These are phyloP conservation scores for Melanerpes aurifrons DNA, from an alignment of 2,113 vertebrate genomes.

Conservation along the genomic window DNA sequence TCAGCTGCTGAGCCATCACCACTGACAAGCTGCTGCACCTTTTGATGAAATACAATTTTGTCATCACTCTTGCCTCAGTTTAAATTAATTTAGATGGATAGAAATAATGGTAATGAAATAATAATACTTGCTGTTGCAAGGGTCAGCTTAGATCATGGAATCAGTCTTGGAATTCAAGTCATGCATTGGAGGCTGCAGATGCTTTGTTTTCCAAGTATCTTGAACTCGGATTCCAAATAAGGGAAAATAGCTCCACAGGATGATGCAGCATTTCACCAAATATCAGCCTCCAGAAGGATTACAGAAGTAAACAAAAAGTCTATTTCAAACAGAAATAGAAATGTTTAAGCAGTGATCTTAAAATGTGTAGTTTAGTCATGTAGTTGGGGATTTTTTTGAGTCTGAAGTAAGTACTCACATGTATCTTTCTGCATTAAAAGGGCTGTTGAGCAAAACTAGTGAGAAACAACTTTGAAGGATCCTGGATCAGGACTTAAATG, in stretches of 20 bases:
- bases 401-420: not conserved
- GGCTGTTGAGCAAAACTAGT: not conserved
- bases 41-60: not conserved
- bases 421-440: not conserved
- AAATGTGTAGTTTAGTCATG: not conserved
- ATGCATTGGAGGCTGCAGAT: not conserved
- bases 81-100: not conserved
- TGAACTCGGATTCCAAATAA: slow-evolving; percentile 18
- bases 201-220: slow-evolving; percentile 10
- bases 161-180: not conserved
- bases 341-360: not conserved
- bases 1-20: not conserved
- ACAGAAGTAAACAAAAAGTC: not conserved
- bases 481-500: not conserved
- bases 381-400: not conserved
- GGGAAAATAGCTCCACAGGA: not conserved
- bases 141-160: not conserved
- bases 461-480: not conserved
- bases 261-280: not conserved
- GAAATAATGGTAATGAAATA: slow-evolving; percentile 9
- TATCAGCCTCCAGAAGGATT: not conserved
- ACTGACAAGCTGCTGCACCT: not conserved
- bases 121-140: not conserved
- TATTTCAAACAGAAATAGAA: not conserved
- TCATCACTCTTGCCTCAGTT: not conserved